Base-by-base conservation (phyloP, 2,113 vertebrate species). In the Crocuta crocuta region DNA sequence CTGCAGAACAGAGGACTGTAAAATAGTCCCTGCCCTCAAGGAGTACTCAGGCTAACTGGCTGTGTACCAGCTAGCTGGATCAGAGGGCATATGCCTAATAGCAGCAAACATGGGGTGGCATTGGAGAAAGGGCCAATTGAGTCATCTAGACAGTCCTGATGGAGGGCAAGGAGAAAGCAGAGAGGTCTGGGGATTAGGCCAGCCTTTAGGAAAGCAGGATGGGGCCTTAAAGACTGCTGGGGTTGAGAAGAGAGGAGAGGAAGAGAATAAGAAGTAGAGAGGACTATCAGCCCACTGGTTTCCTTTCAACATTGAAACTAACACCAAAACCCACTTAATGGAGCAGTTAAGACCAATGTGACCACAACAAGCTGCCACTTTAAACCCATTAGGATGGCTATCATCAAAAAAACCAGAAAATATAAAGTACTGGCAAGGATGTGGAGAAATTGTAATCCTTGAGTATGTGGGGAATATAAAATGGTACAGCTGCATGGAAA, bases 301-400 rank as follows among this genome's bases (percentile, higher is more conserved):
- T 95, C 83, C 43, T 68, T 28, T 95, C 63, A 43, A 63, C 0
- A n/a, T 53, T 1, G 23, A 91, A 95, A 91, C 43, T 12, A 31
- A 91, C 85, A 94, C 65, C 33, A 45, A 95, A 83, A 45, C 23
- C 35, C 23, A 5, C 58, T 68, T 90, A 87, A 89, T 4, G 31
- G 58, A 91, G 63, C 91, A 74, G n/a, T 91, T 91, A 80, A 97
- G 92, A 84, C 87, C 83, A 89, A 92, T 45, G 74, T 80, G 92
- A 92, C 94, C 82, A 68, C 82, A 94, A 23, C 12, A 9, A 68
- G 45, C 66, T 71, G 66, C 39, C n/a, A 53, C 68, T 61, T 92
- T 48, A 79, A 17, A 68, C 39, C 39, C 92, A 71, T 83, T 55
- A 82, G 83, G 43, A 58, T 50, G 21, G 74, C 63, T 39, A 39